Evolutionary conservation across 2,888 invertebrate genomes (phyloP), one percentile per base, ranked within the genome.

Genomic region (Meghimatium bilineatum): DNA sequence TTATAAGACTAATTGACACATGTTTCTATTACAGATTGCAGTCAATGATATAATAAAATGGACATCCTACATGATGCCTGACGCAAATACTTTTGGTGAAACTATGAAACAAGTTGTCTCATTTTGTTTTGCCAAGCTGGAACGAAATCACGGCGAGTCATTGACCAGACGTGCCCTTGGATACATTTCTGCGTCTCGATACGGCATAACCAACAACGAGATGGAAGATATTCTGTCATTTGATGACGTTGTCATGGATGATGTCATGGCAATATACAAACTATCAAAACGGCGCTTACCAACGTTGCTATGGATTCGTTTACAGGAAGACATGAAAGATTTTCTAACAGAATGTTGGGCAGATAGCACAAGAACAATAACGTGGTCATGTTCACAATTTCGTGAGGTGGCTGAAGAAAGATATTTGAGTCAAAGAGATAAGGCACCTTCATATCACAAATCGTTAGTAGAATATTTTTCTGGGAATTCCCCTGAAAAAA

Each of bases 341-440:
- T 90, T 91, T 80, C 44, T 93, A 29, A 86, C 84, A 1, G 90
- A 91, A 78, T 87, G 86, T 34, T 84, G 86, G 10, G 91, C 91
- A 0, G 91, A 92, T 82, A 88, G 87, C 75, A 87, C 88, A 23
- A 87, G 85, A 66, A 91, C 92, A 1, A 95, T 96, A 23, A 95
- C 95, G 85, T 96, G 96, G 96, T 94, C 95, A 80, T 95, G 95
- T 89, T 93, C 94, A 56, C 95, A 95, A 88, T 94, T 96, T 60
- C 94, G 95, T 34, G 95, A 95, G 87, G 95, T 96, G 1, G 96
- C 96, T 34, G 92, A 94, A 23, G 95, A 95, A 87, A 93, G 96
- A 63, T 96, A 96, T 93, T 88, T 94, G 76, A 86, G 88, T 20
- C 90, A 91, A 82, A 78, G 90, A 34, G 92, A 92, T 87, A 92